Evolutionary conservation across 2,113 vertebrate genomes (phyloP).

Genomic region (Nycticebus coucang): DNA sequence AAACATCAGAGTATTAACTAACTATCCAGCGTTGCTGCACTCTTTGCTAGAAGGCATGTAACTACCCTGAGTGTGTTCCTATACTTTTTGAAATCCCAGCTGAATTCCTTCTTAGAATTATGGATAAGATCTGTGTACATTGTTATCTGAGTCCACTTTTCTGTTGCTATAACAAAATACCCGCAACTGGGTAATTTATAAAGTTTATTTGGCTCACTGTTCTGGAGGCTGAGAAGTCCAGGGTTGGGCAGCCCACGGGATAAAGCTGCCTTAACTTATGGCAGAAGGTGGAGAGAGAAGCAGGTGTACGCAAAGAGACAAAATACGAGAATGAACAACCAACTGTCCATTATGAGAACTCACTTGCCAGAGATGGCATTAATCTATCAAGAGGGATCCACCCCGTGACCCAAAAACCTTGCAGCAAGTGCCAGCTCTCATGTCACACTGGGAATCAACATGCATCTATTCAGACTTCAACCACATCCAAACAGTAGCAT

Average conservation of each 20-base stretch:
- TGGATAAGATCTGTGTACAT: neutral
- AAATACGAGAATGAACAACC: neutral
- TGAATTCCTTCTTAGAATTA: neutral
- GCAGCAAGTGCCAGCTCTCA: neutral
- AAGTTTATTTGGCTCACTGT: neutral
- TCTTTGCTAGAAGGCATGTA: neutral
- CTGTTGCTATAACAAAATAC: neutral
- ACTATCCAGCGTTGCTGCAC: neutral
- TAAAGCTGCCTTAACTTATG: neutral
- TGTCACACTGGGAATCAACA: neutral
- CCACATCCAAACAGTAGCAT: neutral
- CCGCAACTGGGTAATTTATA: neutral
- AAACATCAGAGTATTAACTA: neutral
- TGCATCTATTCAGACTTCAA: neutral
- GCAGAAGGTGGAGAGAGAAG: neutral
- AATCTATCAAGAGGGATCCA: neutral
- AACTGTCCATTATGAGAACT: neutral
- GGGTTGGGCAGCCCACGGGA: neutral
- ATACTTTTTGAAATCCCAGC: neutral
- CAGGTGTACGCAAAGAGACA: neutral
- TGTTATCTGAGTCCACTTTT: neutral
- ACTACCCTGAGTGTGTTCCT: neutral
- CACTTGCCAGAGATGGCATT: neutral
- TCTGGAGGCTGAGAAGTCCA: neutral
- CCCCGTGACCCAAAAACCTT: neutral